Conservation (phyloP, 2,888 invertebrate species). For the Girardia tigrina region DNA sequence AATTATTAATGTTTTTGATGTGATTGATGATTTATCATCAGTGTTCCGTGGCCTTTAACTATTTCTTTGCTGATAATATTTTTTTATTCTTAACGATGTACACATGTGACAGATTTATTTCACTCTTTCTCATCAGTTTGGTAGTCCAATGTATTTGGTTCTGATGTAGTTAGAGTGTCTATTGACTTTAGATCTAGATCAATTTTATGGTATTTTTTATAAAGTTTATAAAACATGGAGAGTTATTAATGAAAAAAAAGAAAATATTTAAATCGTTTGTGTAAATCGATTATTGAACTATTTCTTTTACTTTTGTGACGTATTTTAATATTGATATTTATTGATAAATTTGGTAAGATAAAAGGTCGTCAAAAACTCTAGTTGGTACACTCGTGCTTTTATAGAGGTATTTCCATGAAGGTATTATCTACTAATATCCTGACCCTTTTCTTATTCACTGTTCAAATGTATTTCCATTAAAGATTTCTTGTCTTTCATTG, state of each 20-base stretch:
- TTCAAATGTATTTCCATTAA: slow-evolving; percentile 6
- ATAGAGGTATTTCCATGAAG: neutral
- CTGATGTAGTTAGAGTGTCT: neutral
- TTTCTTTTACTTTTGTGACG: neutral
- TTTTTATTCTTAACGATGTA: slow-evolving; percentile 6
- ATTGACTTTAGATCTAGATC: slow-evolving; percentile 20
- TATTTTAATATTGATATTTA: neutral
- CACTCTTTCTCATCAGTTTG: neutral
- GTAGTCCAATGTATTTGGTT: neutral
- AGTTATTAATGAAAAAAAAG: neutral
- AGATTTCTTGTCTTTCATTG: slow-evolving; percentile 19
- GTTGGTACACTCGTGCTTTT: neutral
- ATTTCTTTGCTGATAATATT: neutral
- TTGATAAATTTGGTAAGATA: neutral
- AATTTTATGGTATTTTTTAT: slow-evolving; percentile 21
- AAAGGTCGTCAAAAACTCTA: too few relatives aligned
- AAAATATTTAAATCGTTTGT: neutral
- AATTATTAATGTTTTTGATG: slow-evolving; percentile 20
- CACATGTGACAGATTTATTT: neutral
- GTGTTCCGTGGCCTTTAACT: neutral
- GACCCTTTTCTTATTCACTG: neutral
- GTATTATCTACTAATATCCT: neutral
- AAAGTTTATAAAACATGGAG: neutral
- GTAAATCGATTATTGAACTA: neutral
- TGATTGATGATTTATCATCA: neutral